phyloP scores from a whole-genome alignment of 2,113 vertebrate species.

The Aegotheles bennettii region DNA sequence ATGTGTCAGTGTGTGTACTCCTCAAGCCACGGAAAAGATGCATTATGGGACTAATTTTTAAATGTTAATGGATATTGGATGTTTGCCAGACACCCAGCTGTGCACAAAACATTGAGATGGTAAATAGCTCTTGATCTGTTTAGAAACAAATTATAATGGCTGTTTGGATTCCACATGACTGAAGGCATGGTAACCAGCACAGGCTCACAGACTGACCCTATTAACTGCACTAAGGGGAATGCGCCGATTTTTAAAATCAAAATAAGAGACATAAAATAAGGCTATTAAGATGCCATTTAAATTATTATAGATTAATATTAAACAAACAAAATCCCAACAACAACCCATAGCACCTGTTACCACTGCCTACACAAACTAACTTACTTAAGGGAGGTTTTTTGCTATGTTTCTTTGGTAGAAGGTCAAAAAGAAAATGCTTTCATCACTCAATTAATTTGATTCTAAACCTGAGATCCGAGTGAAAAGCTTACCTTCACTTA shows the following conservation, averaged over 20 bases:
- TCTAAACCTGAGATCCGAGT: neutral
- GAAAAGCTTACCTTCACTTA: conserved; percentile 44
- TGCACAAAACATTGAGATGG: conserved; percentile 80
- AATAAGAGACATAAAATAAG: conserved; percentile 58
- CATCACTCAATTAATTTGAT: conserved; percentile 31
- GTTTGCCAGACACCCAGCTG: conserved; percentile 83
- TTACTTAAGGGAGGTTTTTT: conserved; percentile 1
- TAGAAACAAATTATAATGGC: conserved; percentile 83
- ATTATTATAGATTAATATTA: conserved; percentile 69
- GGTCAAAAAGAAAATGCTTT: conserved; percentile 51
- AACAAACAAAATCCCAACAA: conserved; percentile 39
- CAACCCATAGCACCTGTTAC: conserved; percentile 57
- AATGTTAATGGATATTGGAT: conserved; percentile 84
- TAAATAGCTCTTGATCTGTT: conserved; percentile 86
- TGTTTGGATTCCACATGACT: conserved; percentile 77
- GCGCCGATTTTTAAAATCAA: conserved; percentile 43
- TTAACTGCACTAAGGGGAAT: conserved; percentile 65
- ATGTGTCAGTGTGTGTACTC: conserved; percentile 75
- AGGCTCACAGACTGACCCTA: conserved; percentile 70
- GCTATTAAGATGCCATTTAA: conserved; percentile 54
- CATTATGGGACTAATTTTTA: conserved; percentile 85
- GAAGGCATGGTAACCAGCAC: conserved; percentile 72
- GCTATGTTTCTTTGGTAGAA: neutral
- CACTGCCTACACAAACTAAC: neutral
- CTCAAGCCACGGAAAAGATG: conserved; percentile 76